Evolutionary conservation across 2,113 vertebrate genomes (phyloP).

Genomic region (Scomber japonicus): DNA sequence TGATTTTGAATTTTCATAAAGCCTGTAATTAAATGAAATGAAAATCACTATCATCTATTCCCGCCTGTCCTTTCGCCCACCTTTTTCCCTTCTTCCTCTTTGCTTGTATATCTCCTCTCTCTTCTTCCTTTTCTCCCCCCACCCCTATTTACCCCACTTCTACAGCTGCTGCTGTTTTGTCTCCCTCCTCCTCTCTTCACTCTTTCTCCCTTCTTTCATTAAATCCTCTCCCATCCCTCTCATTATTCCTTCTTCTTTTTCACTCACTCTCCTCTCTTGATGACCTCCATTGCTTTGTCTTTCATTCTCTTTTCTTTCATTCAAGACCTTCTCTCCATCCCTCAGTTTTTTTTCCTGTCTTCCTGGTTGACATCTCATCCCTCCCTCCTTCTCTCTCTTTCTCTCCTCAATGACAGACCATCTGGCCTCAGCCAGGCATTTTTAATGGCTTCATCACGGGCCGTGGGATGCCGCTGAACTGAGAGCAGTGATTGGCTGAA

Average conservation of each 20-base stretch:
- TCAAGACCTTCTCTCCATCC: slow-evolving; percentile 18
- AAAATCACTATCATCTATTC: too few relatives aligned
- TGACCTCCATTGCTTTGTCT: slow-evolving; percentile 9
- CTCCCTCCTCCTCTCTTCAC: too few relatives aligned
- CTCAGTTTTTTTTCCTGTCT: slow-evolving; percentile 9
- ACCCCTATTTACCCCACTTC: too few relatives aligned
- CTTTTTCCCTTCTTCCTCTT: too few relatives aligned
- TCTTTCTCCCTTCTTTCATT: neutral
- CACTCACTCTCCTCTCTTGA: neutral
- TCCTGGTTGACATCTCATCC: slow-evolving; percentile 33
- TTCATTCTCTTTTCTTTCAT: neutral
- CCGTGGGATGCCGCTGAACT: slow-evolving; percentile 57
- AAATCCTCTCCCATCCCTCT: neutral
- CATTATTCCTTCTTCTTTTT: neutral
- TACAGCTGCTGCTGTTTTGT: too few relatives aligned
- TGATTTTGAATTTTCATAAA: too few relatives aligned
- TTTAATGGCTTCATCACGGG: slow-evolving; percentile 82
- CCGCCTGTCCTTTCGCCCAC: too few relatives aligned
- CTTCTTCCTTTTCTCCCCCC: neutral
- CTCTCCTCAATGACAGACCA: slow-evolving; percentile 77
- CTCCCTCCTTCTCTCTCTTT: slow-evolving; percentile 29
- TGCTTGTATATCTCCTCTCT: neutral
- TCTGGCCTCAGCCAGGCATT: slow-evolving; percentile 82
- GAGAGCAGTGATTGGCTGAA: slow-evolving; percentile 62
- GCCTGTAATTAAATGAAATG: too few relatives aligned